A percentile compares a stretch with the other conserved stretches of the same genome.
phyloP scores from a whole-genome alignment of 2,113 vertebrate species.

The Suricata suricatta region DNA sequence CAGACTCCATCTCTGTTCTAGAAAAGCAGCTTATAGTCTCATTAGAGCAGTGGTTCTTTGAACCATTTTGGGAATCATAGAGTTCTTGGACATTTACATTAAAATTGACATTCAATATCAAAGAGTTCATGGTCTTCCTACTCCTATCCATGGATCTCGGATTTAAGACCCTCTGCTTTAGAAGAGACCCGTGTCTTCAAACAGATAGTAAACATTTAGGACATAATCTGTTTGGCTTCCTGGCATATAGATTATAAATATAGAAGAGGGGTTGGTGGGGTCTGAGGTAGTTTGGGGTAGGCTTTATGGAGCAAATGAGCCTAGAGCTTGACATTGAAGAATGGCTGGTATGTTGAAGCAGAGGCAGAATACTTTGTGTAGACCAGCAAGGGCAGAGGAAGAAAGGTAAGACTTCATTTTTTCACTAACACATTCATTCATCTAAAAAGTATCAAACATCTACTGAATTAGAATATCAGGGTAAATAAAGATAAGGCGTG shows the following conservation, averaged over 20 bases:
- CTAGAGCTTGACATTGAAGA: constrained; percentile 29
- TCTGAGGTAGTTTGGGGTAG: neutral
- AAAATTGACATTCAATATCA: neutral
- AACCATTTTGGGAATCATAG: neutral
- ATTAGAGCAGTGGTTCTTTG: neutral
- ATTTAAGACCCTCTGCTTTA: neutral
- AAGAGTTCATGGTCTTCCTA: neutral
- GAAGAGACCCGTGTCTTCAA: neutral
- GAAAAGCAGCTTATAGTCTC: neutral
- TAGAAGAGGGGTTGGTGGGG: neutral
- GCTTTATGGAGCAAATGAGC: constrained; percentile 5
- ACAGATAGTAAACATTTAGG: neutral
- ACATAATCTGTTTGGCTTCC: neutral
- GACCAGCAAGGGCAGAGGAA: neutral
- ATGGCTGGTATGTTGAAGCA: neutral
- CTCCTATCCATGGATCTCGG: neutral
- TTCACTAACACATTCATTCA: neutral
- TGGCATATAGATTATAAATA: neutral
- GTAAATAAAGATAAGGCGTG: neutral
- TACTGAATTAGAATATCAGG: neutral
- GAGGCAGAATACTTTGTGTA: neutral
- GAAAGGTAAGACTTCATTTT: neutral
- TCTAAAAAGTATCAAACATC: neutral
- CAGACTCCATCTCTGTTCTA: neutral
- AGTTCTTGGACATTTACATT: neutral